Percentiles rank a stretch among this genome's conserved stretches.
phyloP scores from a whole-genome alignment of 2,113 vertebrate genomes.

The Pomatorhinus ruficollis region DNA sequence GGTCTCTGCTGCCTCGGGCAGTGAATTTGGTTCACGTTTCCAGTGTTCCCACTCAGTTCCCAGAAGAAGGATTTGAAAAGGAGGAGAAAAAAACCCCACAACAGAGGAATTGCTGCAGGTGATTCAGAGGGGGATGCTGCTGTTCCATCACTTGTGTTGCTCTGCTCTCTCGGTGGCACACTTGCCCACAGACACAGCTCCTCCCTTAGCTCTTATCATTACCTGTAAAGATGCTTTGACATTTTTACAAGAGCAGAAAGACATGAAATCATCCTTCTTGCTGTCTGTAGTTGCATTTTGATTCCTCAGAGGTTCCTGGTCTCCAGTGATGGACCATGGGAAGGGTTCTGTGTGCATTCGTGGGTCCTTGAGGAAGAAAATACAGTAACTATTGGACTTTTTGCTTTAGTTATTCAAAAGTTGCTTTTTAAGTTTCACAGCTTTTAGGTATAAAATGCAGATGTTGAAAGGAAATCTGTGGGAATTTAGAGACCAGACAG shows the following conservation, averaged over 20 bases:
- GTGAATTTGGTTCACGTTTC: background rate
- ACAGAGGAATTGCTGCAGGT: background rate
- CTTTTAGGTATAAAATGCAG: background rate
- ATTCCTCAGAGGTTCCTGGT: background rate
- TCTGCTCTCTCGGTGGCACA: accelerated
- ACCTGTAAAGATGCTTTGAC: background rate
- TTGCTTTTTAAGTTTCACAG: background rate
- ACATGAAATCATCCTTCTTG: background rate
- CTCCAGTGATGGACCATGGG: background rate
- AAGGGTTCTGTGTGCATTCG: accelerated
- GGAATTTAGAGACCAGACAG: background rate
- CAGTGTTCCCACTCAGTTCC: background rate
- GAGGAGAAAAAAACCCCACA: background rate
- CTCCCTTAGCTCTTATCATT: background rate
- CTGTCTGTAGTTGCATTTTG: background rate
- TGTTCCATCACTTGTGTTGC: background rate
- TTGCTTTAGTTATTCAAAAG: background rate
- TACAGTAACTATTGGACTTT: accelerated
- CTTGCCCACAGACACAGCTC: background rate
- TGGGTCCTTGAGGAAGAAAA: background rate
- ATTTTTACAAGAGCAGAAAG: background rate
- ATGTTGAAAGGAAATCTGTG: background rate
- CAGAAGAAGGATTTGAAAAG: background rate
- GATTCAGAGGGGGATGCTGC: background rate
- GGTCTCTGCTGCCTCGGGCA: background rate